Percentiles rank a stretch among this genome's conserved stretches.
Evolutionary conservation across 2,888 invertebrate species (phyloP).

Genomic region (Ennomos fuscantarius): DNA sequence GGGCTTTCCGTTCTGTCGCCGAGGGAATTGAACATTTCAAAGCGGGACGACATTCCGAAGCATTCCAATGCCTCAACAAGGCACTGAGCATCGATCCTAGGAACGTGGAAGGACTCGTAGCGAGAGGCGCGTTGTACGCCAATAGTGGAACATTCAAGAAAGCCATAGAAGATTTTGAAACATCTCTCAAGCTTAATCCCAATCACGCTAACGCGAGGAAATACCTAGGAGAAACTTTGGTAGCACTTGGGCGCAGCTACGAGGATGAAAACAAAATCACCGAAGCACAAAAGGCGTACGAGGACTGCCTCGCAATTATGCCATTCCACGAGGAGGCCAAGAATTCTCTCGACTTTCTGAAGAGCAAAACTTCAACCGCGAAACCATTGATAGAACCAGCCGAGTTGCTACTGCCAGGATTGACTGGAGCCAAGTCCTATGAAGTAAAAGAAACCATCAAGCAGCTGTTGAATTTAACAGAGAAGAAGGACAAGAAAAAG

Average conservation of each 20-base stretch:
- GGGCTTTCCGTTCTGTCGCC: constrained; percentile 97
- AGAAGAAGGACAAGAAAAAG: constrained; percentile 88
- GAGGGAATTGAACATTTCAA: constrained; percentile 98
- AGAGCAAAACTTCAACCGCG: constrained; percentile 86
- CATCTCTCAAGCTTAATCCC: constrained; percentile 94
- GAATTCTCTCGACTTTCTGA: constrained; percentile 92
- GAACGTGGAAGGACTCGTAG: constrained; percentile 96
- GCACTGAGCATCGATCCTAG: constrained; percentile 96
- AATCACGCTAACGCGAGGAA: constrained; percentile 97
- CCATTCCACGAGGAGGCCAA: constrained; percentile 95
- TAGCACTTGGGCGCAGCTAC: constrained; percentile 94
- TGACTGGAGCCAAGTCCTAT: constrained; percentile 81
- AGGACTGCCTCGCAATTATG: constrained; percentile 92
- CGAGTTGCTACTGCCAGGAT: constrained; percentile 86
- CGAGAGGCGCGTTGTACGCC: constrained; percentile 96
- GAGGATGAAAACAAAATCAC: constrained; percentile 94
- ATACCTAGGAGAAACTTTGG: constrained; percentile 96
- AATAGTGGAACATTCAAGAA: constrained; percentile 97
- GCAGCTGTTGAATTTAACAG: constrained; percentile 85
- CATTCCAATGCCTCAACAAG: constrained; percentile 97
- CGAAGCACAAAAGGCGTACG: constrained; percentile 93
- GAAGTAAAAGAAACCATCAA: constrained; percentile 89
- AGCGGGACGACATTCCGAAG: constrained; percentile 96
- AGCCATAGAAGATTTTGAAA: constrained; percentile 97
- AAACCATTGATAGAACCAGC: constrained; percentile 88